These are phyloP conservation scores for Amphilophus citrinellus DNA, from an alignment of 2,113 vertebrate species.

Conservation along the genomic window DNA sequence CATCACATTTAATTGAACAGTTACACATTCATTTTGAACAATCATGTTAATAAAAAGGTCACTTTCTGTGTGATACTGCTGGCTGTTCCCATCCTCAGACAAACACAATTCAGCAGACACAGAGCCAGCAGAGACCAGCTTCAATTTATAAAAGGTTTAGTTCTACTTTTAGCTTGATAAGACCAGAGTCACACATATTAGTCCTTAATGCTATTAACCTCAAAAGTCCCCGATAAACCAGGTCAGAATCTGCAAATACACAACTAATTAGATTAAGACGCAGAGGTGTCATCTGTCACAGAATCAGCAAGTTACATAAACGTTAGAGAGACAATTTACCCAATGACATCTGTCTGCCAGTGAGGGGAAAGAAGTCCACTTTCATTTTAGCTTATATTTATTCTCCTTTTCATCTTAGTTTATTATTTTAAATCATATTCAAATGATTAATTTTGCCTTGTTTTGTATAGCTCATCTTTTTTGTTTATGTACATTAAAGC, in stretches of 20 bases:
- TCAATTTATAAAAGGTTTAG: constrained; percentile 51
- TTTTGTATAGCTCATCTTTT: not conserved
- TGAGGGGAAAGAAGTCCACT: not conserved
- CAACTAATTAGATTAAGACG: constrained; percentile 49
- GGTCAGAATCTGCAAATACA: constrained; percentile 48
- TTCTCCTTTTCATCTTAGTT: not conserved
- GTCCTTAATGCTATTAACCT: constrained; percentile 8
- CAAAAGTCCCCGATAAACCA: constrained; percentile 13
- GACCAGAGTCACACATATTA: constrained; percentile 9
- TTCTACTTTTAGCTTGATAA: constrained; percentile 15
- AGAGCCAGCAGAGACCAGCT: not conserved
- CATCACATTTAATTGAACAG: not conserved
- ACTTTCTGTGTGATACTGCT: not conserved
- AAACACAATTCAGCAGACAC: not conserved
- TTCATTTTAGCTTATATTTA: not conserved
- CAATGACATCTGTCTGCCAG: not conserved
- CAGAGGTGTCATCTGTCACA: not conserved
- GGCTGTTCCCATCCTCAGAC: constrained; percentile 1
- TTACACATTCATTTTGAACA: not conserved
- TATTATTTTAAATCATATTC: not conserved
- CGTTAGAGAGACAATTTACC: not conserved
- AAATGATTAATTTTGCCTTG: not conserved
- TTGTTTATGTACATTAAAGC: not conserved
- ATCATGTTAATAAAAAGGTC: not conserved
- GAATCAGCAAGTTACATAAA: not conserved